phyloP scores from a whole-genome alignment of 2,113 vertebrate species.

The Aix galericulata region DNA sequence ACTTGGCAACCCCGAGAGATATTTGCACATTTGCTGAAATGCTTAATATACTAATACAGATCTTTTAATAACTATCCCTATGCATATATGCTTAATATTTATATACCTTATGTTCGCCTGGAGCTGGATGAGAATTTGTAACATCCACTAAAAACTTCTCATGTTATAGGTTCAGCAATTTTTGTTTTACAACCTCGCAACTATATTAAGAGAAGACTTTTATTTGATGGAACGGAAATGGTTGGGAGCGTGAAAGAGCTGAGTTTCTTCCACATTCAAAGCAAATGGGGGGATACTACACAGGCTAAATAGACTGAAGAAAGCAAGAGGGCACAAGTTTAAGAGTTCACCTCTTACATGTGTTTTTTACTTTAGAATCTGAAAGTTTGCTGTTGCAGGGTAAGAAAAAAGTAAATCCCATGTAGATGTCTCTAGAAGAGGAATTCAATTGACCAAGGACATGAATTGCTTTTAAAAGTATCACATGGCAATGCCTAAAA shows the following conservation, averaged over 20 bases:
- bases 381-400: not conserved
- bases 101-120: not conserved
- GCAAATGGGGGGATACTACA: not conserved
- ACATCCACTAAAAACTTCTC: not conserved
- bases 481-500: fast-evolving
- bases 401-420: not conserved
- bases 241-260: not conserved
- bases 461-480: not conserved
- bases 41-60: not conserved
- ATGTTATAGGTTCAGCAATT: not conserved
- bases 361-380: not conserved
- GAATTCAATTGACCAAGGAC: not conserved
- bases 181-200: not conserved
- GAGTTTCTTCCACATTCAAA: not conserved
- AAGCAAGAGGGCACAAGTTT: not conserved
- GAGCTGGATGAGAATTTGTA: not conserved
- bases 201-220: not conserved
- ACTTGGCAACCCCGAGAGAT: not conserved
- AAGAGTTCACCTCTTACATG: not conserved
- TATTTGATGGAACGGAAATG: not conserved
- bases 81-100: not conserved
- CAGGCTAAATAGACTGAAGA: not conserved
- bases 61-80: not conserved
- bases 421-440: not conserved
- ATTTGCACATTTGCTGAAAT: not conserved